A percentile compares a stretch with the other conserved stretches of the same genome.
Evolutionary conservation across 2,888 invertebrate genomes (phyloP).

Genomic region (Oscheius myriophilus): DNA sequence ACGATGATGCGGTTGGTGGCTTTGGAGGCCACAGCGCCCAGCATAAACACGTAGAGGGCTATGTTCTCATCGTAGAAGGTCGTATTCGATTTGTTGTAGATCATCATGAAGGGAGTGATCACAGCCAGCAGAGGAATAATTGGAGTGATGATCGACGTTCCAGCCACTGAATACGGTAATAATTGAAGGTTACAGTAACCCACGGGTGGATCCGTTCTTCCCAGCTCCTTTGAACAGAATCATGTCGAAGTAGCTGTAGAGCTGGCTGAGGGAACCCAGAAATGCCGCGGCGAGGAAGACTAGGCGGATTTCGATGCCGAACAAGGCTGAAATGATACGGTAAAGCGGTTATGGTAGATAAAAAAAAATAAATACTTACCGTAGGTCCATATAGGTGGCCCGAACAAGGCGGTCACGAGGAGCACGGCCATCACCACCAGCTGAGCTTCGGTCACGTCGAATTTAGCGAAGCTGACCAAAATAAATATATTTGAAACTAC

Average conservation of each 20-base stretch:
- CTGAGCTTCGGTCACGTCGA: conserved; percentile 97
- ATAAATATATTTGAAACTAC: too few species aligned
- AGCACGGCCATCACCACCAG: conserved; percentile 89
- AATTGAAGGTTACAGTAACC: conserved; percentile 76
- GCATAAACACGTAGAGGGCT: conserved; percentile 89
- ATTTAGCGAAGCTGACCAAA: conserved; percentile 73
- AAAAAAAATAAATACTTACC: conserved; percentile 88
- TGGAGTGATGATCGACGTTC: conserved; percentile 86
- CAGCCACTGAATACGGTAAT: conserved; percentile 31
- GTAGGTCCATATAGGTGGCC: conserved; percentile 83
- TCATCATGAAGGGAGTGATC: conserved; percentile 88
- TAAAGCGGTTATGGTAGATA: conserved; percentile 72
- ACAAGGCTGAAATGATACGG: conserved; percentile 31
- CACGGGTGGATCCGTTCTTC: conserved; percentile 97
- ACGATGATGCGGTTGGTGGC: conserved; percentile 96
- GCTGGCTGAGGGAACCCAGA: conserved; percentile 57
- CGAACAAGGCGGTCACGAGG: conserved; percentile 85
- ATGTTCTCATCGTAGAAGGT: conserved; percentile 82
- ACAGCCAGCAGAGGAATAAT: conserved; percentile 91
- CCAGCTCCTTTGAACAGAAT: conserved; percentile 85
- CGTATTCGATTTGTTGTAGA: conserved; percentile 80
- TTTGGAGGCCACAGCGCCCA: conserved; percentile 82
- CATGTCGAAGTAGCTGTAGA: conserved; percentile 67
- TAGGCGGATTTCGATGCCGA: conserved; percentile 58
- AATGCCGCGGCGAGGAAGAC: conserved; percentile 61